phyloP scores from a whole-genome alignment of 2,888 invertebrate species.

The Tachina fera region DNA sequence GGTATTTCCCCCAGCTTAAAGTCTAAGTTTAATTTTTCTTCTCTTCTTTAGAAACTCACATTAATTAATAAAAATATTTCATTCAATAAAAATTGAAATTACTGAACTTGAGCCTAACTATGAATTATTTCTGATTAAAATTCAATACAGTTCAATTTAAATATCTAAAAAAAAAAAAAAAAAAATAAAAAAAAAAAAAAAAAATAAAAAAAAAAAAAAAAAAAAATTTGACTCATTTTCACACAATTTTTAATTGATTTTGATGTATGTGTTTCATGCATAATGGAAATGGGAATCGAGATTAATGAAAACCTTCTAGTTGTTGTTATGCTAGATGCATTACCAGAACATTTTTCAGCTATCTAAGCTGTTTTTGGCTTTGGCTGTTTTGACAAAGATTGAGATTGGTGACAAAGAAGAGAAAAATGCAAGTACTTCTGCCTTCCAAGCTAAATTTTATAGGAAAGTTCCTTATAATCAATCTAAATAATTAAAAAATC shows the following conservation, averaged over 20 bases:
- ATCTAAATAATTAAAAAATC: background rate
- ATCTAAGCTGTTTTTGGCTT: conserved; percentile 32
- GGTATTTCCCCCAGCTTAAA: too few relatives aligned
- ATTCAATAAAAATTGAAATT: too few relatives aligned
- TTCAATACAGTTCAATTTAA: too few relatives aligned
- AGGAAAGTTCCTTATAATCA: background rate
- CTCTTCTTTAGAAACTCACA: too few relatives aligned
- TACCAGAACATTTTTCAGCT: conserved; percentile 22
- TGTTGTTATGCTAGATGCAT: conserved; percentile 23
- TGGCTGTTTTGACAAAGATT: conserved; percentile 14
- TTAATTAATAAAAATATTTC: too few relatives aligned
- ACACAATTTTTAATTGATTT: conserved; percentile 32
- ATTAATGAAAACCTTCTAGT: conserved; percentile 33
- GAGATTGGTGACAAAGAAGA: conserved; percentile 40
- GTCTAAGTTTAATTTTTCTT: too few relatives aligned
- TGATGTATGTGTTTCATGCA: conserved; percentile 46
- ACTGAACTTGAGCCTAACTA: too few relatives aligned
- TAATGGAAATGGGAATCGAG: conserved; percentile 24
- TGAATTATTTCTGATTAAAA: too few relatives aligned
- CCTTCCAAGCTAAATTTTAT: conserved; percentile 19
- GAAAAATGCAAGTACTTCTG: conserved; percentile 5
- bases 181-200: too few relatives aligned
- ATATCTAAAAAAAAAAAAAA: too few relatives aligned
- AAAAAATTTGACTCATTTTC: too few relatives aligned
- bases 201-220: too few relatives aligned